Conservation (phyloP, 2,113 vertebrate species). For the Bostrychus sinensis region DNA sequence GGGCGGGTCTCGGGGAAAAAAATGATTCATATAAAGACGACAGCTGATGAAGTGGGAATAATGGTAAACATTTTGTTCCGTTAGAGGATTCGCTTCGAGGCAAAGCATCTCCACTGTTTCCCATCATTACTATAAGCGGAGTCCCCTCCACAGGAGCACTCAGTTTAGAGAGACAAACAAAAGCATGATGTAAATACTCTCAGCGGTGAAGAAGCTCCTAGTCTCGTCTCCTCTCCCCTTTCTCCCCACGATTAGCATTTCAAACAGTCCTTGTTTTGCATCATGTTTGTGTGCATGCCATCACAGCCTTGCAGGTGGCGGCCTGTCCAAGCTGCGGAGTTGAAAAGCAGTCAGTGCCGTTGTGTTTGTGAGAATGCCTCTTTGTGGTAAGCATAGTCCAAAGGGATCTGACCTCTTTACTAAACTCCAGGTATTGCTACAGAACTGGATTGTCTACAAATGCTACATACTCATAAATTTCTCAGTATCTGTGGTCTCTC, state of each 20-base stretch:
- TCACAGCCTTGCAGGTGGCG: slow-evolving; percentile 75
- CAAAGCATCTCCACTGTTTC: slow-evolving; percentile 53
- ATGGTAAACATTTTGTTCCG: slow-evolving; percentile 47
- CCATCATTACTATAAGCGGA: slow-evolving; percentile 51
- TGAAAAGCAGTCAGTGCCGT: slow-evolving; percentile 43
- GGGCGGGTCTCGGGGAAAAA: slow-evolving; percentile 18
- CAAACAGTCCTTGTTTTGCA: slow-evolving; percentile 78
- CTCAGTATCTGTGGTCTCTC: slow-evolving; percentile 44
- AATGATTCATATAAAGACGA: slow-evolving; percentile 53
- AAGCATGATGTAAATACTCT: slow-evolving; percentile 72
- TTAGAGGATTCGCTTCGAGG: slow-evolving; percentile 49
- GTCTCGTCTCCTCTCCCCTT: slow-evolving; percentile 48
- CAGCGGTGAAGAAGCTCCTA: slow-evolving; percentile 62
- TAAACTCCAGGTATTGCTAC: slow-evolving; percentile 32
- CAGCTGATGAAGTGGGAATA: slow-evolving; percentile 58
- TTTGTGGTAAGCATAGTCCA: slow-evolving; percentile 34
- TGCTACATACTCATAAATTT: slow-evolving; percentile 54
- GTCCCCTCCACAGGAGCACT: slow-evolving; percentile 63
- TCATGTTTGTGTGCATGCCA: slow-evolving; percentile 67
- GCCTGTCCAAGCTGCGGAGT: slow-evolving; percentile 63
- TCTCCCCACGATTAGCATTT: slow-evolving; percentile 76
- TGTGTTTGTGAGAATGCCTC: slow-evolving; percentile 27
- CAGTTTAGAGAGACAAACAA: slow-evolving; percentile 71
- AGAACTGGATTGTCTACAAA: slow-evolving; percentile 35
- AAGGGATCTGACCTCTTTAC: slow-evolving; percentile 62